A percentile compares a stretch with the other conserved stretches of the same genome.
Evolutionary conservation across 2,797 vertebrate species (phyloP).

Genomic region (Danio choprae): DNA sequence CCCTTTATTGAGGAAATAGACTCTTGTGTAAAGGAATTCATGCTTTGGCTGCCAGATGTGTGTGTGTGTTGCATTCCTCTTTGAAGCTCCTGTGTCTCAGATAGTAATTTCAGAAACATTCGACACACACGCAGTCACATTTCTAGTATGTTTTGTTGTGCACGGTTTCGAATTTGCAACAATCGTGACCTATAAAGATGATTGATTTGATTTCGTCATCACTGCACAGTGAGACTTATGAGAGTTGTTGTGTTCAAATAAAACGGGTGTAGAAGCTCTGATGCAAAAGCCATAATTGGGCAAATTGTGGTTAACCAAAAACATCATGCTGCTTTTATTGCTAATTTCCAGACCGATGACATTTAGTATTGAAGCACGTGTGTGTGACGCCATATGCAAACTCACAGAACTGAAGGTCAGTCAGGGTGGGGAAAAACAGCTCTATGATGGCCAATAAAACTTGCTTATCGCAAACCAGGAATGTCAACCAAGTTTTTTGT

Average conservation of each 20-base stretch:
- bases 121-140: neutral
- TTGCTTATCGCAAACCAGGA: neutral
- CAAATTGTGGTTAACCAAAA: constrained; percentile 22
- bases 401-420: neutral
- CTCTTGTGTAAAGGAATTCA: constrained; percentile 57
- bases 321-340: constrained; percentile 22
- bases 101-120: neutral
- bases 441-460: neutral
- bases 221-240: neutral
- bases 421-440: neutral
- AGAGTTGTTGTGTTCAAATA: neutral
- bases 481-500: too few species aligned
- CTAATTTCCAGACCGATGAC: neutral
- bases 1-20: constrained; percentile 72
- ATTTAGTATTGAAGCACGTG: constrained; percentile 4
- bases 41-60: constrained; percentile 38
- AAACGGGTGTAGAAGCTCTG: neutral
- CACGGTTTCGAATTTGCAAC: neutral
- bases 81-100: constrained; percentile 9
- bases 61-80: neutral
- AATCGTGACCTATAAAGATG: neutral
- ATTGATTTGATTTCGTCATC: neutral
- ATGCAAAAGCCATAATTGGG: neutral
- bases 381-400: neutral
- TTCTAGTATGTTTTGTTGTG: neutral